Conservation (phyloP, 2,888 invertebrate genomes). For the Callimorpha dominula region DNA sequence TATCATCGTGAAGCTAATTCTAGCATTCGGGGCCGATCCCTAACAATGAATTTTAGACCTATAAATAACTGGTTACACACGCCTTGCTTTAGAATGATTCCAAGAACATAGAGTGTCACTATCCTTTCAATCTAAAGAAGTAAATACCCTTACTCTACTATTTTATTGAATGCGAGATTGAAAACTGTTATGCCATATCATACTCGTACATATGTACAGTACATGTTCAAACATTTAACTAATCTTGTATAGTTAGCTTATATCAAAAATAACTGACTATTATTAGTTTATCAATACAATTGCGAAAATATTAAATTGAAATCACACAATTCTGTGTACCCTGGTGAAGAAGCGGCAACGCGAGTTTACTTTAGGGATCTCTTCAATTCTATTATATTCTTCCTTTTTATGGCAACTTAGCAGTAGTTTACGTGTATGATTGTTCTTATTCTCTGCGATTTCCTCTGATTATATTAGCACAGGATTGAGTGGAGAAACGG, state of each 20-base stretch:
- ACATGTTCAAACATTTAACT: too few relatives aligned
- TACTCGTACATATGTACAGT: not conserved
- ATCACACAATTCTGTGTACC: not conserved
- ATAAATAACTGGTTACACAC: conserved; percentile 5
- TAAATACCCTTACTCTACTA: not conserved
- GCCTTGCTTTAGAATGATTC: conserved; percentile 23
- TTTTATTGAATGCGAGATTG: not conserved
- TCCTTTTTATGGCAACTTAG: not conserved
- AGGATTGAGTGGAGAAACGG: not conserved
- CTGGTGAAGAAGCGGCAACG: not conserved
- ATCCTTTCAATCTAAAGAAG: not conserved
- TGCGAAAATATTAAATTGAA: not conserved
- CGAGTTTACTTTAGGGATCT: not conserved
- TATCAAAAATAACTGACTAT: not conserved
- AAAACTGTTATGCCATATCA: not conserved
- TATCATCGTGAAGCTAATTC: too few relatives aligned
- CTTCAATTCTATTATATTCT: too few relatives aligned
- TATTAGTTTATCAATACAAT: not conserved
- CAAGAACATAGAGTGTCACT: conserved; percentile 1
- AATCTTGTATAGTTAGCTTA: not conserved
- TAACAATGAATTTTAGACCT: too few relatives aligned
- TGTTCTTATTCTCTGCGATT: too few relatives aligned
- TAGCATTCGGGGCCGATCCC: too few relatives aligned
- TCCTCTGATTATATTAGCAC: not conserved
- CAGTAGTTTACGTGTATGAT: not conserved